These are phyloP conservation scores for Lepidurus apus DNA, from an alignment of 1,140 invertebrate genomes.

Conservation along the genomic window DNA sequence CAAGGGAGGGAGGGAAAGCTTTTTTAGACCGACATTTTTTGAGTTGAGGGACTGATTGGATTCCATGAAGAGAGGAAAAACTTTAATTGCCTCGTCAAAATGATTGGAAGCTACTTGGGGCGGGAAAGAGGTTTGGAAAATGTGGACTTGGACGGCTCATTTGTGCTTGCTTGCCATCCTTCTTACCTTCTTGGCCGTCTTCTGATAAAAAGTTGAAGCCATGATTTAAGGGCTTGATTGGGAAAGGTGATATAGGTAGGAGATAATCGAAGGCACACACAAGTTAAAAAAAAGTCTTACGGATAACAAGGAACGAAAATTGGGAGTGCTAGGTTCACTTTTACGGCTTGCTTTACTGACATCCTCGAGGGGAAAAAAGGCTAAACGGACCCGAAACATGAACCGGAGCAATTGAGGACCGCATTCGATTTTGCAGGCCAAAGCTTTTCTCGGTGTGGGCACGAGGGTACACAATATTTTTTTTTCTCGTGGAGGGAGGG, in stretches of 20 bases:
- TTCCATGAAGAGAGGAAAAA: not conserved
- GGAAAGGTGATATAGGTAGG: not conserved
- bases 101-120: conserved; percentile 18
- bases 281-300: not conserved
- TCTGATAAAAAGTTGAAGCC: conserved; percentile 13
- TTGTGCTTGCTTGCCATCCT: conserved; percentile 2
- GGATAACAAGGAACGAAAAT: not conserved
- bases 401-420: not conserved
- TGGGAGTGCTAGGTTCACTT: not conserved
- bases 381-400: not conserved
- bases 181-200: conserved; percentile 8
- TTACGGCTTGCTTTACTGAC: not conserved
- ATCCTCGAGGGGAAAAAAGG: not conserved
- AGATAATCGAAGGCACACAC: conserved; percentile 21
- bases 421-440: not conserved
- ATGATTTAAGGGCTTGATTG: conserved; percentile 16
- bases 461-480: too few species aligned
- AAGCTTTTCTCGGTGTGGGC: not conserved
- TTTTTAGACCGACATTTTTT: not conserved
- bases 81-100: conserved; percentile 19
- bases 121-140: conserved; percentile 21
- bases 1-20: not conserved
- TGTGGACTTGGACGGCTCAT: conserved; percentile 18
- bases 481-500: too few species aligned
- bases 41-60: conserved; percentile 5